These are phyloP conservation scores for Latrodectus geometricus DNA, from an alignment of 1,140 invertebrate species.

Conservation along the genomic window DNA sequence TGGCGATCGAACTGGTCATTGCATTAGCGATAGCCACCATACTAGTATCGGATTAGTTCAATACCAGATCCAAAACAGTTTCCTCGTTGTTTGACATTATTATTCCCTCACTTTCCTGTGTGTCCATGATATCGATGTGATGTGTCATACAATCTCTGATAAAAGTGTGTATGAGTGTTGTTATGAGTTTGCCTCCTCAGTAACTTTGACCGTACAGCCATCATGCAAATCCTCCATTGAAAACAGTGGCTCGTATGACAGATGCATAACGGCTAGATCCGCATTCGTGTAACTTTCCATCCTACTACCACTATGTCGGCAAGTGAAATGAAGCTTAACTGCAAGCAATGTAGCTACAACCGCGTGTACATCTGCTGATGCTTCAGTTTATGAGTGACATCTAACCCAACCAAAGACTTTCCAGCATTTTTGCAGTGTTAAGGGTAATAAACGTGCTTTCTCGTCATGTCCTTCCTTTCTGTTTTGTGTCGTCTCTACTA, in stretches of 20 bases:
- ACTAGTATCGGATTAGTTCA: not conserved
- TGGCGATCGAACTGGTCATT: too few species aligned
- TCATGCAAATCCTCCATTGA: slow-evolving; percentile 4
- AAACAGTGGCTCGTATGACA: slow-evolving; percentile 8
- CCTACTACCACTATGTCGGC: not conserved
- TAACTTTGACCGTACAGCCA: not conserved
- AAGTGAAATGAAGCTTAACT: slow-evolving; percentile 6
- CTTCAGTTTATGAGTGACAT: not conserved
- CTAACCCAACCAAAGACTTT: not conserved
- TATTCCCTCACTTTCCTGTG: slow-evolving; percentile 17
- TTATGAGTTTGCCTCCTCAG: not conserved
- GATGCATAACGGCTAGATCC: slow-evolving; percentile 12
- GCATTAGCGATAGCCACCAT: not conserved
- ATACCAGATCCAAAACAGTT: slow-evolving; percentile 5
- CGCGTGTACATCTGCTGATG: not conserved
- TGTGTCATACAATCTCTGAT: not conserved
- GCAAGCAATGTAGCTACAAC: not conserved
- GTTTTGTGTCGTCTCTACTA: too few species aligned
- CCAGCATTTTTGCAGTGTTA: not conserved
- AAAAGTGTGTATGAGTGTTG: not conserved
- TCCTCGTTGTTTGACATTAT: slow-evolving; percentile 12
- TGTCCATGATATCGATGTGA: not conserved
- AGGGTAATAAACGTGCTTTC: not conserved
- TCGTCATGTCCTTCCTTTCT: not conserved
- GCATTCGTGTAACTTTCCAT: slow-evolving; percentile 5